Conservation (phyloP, 2,797 vertebrate genomes). For the Eulemur rubriventer region DNA sequence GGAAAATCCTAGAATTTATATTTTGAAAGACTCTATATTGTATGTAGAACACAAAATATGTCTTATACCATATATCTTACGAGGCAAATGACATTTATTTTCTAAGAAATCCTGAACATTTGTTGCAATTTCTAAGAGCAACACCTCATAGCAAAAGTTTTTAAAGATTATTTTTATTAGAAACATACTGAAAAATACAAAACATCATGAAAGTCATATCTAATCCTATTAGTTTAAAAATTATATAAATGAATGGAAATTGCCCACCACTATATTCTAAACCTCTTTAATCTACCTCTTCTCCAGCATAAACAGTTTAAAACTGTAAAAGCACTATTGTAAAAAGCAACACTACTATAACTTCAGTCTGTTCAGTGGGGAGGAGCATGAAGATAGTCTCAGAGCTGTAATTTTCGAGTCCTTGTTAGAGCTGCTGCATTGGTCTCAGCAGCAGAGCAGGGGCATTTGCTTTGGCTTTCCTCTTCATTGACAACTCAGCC, state of each 20-base stretch:
- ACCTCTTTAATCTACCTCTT: background rate
- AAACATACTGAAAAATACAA: background rate
- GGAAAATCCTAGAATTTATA: background rate
- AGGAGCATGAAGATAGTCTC: background rate
- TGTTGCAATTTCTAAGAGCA: background rate
- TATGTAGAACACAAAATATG: background rate
- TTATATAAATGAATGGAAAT: background rate
- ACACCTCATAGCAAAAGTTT: background rate
- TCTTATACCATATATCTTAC: background rate
- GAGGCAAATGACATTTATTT: constrained; percentile 33
- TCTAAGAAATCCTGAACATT: constrained; percentile 22
- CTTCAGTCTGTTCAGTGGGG: background rate
- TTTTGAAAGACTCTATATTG: constrained; percentile 9
- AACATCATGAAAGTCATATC: background rate
- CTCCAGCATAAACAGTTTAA: background rate
- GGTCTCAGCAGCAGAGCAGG: background rate
- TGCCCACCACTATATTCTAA: background rate
- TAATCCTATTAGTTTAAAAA: background rate
- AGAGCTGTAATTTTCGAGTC: background rate
- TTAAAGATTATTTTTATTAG: background rate
- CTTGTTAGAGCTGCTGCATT: background rate
- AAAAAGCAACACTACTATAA: background rate
- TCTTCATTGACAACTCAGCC: background rate
- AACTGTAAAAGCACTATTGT: background rate
- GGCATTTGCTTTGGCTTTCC: background rate